A percentile compares a stretch with the other conserved stretches of the same genome.
These are phyloP conservation scores for Helicoverpa armigera DNA, from an alignment of 1,140 invertebrate species.

Conservation along the genomic window DNA sequence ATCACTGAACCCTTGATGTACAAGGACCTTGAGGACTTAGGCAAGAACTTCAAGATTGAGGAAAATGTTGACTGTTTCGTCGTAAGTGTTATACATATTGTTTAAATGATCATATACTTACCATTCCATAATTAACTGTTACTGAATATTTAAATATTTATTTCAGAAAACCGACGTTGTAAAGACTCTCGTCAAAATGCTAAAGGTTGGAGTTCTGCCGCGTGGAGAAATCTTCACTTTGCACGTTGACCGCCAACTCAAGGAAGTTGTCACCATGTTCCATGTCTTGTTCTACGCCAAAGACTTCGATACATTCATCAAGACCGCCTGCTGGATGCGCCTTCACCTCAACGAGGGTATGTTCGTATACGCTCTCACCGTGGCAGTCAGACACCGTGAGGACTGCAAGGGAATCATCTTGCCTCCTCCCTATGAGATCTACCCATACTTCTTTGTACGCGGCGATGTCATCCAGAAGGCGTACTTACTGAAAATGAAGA, in stretches of 20 bases:
- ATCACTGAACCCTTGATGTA: slow-evolving; percentile 87
- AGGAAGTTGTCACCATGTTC: slow-evolving; percentile 89
- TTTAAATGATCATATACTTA: too few species aligned
- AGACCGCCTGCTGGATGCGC: slow-evolving; percentile 89
- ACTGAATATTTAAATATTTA: slow-evolving; percentile 12
- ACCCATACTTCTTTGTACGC: slow-evolving; percentile 89
- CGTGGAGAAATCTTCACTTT: slow-evolving; percentile 88
- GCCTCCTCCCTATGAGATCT: slow-evolving; percentile 90
- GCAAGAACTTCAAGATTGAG: slow-evolving; percentile 86
- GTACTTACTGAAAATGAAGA: slow-evolving; percentile 87
- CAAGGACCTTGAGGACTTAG: slow-evolving; percentile 83
- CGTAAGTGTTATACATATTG: slow-evolving; percentile 61
- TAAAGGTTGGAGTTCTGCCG: slow-evolving; percentile 87
- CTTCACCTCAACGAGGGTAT: slow-evolving; percentile 88
- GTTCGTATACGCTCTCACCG: slow-evolving; percentile 88
- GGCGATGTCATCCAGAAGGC: slow-evolving; percentile 88
- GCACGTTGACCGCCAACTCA: slow-evolving; percentile 88
- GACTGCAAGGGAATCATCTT: slow-evolving; percentile 88
- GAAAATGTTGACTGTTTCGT: slow-evolving; percentile 81
- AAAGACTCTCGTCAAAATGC: slow-evolving; percentile 87
- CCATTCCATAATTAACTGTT: too few species aligned
- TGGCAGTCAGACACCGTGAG: slow-evolving; percentile 88
- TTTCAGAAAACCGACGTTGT: slow-evolving; percentile 87
- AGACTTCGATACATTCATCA: slow-evolving; percentile 88
- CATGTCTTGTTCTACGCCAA: slow-evolving; percentile 90